These are phyloP conservation scores for Orbicella faveolata DNA, from an alignment of 64 coral and sea anemone genomes.

Conservation along the genomic window DNA sequence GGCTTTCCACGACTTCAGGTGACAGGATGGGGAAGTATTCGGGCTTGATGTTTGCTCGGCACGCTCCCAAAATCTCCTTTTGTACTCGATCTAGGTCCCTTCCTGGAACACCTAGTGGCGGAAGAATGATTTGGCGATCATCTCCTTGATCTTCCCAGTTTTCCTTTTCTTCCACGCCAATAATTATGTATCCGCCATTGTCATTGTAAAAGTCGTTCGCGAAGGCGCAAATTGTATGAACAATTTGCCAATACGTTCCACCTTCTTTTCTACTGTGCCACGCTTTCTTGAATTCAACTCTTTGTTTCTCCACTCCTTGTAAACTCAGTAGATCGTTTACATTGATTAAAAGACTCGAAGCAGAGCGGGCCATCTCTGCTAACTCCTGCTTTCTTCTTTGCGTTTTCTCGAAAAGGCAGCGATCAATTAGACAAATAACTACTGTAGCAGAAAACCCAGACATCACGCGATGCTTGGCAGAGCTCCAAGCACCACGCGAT, in stretches of 20 bases:
- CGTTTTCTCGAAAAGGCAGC: too few species aligned
- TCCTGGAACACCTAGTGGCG: slow-evolving; percentile 39
- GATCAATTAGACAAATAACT: too few species aligned
- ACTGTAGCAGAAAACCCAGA: too few species aligned
- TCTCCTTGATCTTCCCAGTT: not conserved
- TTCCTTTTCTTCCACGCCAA: slow-evolving; percentile 61
- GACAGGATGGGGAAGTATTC: slow-evolving; percentile 16
- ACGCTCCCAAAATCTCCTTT: slow-evolving; percentile 57
- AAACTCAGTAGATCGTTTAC: slow-evolving; percentile 46
- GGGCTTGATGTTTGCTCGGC: slow-evolving; percentile 22
- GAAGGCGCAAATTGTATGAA: slow-evolving; percentile 69
- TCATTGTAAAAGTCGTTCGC: slow-evolving; percentile 71
- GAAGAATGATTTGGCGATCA: slow-evolving; percentile 48
- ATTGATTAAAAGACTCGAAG: slow-evolving; percentile 58
- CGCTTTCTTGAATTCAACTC: slow-evolving; percentile 68
- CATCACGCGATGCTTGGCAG: too few species aligned
- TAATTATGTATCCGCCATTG: slow-evolving; percentile 73
- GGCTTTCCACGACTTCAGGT: slow-evolving; percentile 2
- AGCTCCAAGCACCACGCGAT: too few species aligned
- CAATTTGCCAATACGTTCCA: slow-evolving; percentile 57
- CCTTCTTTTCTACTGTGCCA: slow-evolving; percentile 56
- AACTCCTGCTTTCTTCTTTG: too few species aligned
- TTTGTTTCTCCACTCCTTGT: slow-evolving; percentile 64
- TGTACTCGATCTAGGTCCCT: slow-evolving; percentile 50
- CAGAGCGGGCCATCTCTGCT: not conserved